phyloP scores from a whole-genome alignment of 2,797 vertebrate species.

The Enteromius afrohamiltoni region DNA sequence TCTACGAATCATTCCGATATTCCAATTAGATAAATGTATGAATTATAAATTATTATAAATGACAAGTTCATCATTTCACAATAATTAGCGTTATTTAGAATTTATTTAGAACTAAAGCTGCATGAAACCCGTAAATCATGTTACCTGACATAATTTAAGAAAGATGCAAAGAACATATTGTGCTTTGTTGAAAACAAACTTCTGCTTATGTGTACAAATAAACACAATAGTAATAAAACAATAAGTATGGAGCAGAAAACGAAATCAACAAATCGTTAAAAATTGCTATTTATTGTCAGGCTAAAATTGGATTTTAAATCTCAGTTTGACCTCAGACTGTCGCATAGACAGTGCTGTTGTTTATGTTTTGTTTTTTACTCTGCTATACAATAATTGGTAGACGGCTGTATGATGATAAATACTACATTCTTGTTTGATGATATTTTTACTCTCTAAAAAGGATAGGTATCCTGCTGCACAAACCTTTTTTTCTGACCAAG shows the following conservation, averaged over 20 bases:
- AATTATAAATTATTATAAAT: background rate
- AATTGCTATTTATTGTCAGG: background rate
- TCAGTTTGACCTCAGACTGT: background rate
- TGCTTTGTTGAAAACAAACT: background rate
- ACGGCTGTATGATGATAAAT: background rate
- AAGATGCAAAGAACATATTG: background rate
- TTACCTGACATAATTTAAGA: background rate
- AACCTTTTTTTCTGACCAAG: slow-evolving; percentile 2
- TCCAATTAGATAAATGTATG: background rate
- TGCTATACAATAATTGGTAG: background rate
- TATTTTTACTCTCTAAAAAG: slow-evolving; percentile 27
- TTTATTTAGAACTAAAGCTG: background rate
- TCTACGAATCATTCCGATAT: background rate
- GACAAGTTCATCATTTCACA: background rate
- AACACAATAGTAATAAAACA: background rate
- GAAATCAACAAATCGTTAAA: background rate
- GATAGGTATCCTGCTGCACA: background rate
- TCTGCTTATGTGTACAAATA: background rate
- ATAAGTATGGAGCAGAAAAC: background rate
- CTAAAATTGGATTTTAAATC: background rate
- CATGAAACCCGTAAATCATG: background rate
- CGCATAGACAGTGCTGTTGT: background rate
- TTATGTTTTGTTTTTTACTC: background rate
- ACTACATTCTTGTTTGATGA: background rate
- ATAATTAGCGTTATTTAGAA: no score